phyloP scores from a whole-genome alignment of 2,113 vertebrate species.

The Astatotilapia flaviijosephi region DNA sequence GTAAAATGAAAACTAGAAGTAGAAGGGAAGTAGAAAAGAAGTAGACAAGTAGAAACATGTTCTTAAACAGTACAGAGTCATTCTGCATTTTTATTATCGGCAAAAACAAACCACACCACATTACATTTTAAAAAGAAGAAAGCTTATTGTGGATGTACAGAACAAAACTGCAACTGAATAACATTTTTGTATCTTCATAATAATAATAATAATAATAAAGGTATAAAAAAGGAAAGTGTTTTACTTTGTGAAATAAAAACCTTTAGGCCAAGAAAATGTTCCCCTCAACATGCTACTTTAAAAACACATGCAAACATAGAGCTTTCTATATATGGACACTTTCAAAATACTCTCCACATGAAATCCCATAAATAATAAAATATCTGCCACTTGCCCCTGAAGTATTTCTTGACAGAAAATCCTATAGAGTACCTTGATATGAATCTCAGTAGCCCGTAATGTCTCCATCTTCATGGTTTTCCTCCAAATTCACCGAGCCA shows the following conservation, averaged over 20 bases:
- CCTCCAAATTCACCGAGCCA: neutral
- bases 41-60: neutral
- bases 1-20: neutral
- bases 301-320: slow-evolving; percentile 66
- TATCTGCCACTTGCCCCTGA: slow-evolving; percentile 48
- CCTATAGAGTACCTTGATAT: slow-evolving; percentile 3
- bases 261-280: slow-evolving; percentile 50
- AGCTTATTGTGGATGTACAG: slow-evolving; percentile 60
- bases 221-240: slow-evolving; percentile 63
- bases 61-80: slow-evolving; percentile 52
- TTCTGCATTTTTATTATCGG: slow-evolving; percentile 65
- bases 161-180: slow-evolving; percentile 46
- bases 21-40: neutral
- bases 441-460: neutral
- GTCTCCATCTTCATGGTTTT: neutral
- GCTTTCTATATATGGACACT: slow-evolving; percentile 54
- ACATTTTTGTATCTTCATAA: slow-evolving; percentile 33
- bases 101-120: slow-evolving; percentile 67
- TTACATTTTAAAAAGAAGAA: slow-evolving; percentile 64
- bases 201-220: slow-evolving; percentile 31
- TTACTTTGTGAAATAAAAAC: slow-evolving; percentile 53
- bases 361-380: slow-evolving; percentile 57
- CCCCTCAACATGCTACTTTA: slow-evolving; percentile 55
- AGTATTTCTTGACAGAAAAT: slow-evolving; percentile 45
- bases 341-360: slow-evolving; percentile 44